Percentiles rank a stretch among this genome's conserved stretches.
These are phyloP conservation scores for Ariolimax columbianus DNA, from an alignment of 2,888 invertebrate species.

Conservation along the genomic window DNA sequence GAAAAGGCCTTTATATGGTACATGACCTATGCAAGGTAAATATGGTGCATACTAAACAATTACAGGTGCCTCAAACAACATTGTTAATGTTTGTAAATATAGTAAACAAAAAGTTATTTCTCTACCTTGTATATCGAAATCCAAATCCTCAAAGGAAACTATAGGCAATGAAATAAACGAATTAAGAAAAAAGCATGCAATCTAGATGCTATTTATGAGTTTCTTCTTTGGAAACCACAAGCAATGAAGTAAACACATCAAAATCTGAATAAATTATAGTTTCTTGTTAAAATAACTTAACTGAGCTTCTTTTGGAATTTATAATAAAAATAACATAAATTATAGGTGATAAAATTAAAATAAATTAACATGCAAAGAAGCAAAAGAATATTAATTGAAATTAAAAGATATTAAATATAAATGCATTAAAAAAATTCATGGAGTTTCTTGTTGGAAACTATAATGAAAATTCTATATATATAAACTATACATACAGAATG, in stretches of 20 bases:
- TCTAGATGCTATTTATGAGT: not conserved
- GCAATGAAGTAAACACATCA: not conserved
- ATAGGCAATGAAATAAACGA: slow-evolving; percentile 24
- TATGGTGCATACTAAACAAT: not conserved
- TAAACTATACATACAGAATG: no score
- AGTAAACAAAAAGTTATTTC: not conserved
- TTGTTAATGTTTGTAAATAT: not conserved
- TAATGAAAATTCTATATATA: no score
- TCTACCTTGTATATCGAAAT: slow-evolving; percentile 28
- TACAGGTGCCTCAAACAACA: not conserved
- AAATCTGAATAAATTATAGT: not conserved
- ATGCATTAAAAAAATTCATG: not conserved
- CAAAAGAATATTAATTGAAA: not conserved
- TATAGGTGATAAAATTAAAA: not conserved
- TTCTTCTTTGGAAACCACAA: not conserved
- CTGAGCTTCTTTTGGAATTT: not conserved
- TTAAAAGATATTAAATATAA: not conserved
- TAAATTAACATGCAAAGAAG: not conserved
- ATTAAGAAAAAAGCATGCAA: slow-evolving; percentile 22
- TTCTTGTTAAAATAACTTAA: not conserved
- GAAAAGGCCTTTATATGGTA: not conserved
- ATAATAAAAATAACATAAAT: not conserved
- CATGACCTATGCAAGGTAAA: slow-evolving; percentile 20
- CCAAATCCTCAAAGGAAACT: slow-evolving; percentile 38
- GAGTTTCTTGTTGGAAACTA: no score